Evolutionary conservation across 2,113 vertebrate genomes (phyloP), one percentile per base, ranked within the genome.

Genomic region (Hystrix cristata): DNA sequence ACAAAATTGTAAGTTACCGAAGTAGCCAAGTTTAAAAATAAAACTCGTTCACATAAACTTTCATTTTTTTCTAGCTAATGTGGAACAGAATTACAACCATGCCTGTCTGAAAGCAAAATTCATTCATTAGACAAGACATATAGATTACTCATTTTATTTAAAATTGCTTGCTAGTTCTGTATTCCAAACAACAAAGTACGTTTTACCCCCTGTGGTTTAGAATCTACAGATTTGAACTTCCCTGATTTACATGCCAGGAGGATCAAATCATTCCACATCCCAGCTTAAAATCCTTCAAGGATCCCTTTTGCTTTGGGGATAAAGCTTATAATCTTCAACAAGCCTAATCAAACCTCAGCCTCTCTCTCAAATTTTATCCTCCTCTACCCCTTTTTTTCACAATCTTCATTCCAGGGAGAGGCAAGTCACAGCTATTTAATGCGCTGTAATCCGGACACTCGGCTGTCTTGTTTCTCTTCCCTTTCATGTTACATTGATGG

Each of bases 31-130:
- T 86, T 64, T 97, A 23, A 85, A 96, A 92, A 48, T 64, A 95
- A 88, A 94, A 87, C 88, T 88, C 65, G 7, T 95, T 94, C 87
- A 67, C 95, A 74, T 88, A 90, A 91, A 71, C 53, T 90, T 92
- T 71, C 9, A 12, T 55, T 34, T 25, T 80, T 14, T 19, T 29
- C 23, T 7, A n/a, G 59, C 60, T 79, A 83, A 92, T n/a, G 48
- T 14, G 65, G 57, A 93, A 85, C 48, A 90, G 74, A 96, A 96
- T 87, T 92, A 83, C 15, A 86, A 53, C 53, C 57, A 64, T 46
- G 71, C 31, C 27, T 81, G 55, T 31, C 81, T 65, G 84, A 84
- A 69, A 65, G 87, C 90, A 76, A 95, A 96, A 94, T 91, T 29
- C 27, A 67, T 57, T 87, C 23, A 92, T 87, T 72, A 74, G 25